These are phyloP conservation scores for Morbakka virulenta DNA, from an alignment of 30 jellyfish, hydroid and myxozoan species.

Conservation along the genomic window DNA sequence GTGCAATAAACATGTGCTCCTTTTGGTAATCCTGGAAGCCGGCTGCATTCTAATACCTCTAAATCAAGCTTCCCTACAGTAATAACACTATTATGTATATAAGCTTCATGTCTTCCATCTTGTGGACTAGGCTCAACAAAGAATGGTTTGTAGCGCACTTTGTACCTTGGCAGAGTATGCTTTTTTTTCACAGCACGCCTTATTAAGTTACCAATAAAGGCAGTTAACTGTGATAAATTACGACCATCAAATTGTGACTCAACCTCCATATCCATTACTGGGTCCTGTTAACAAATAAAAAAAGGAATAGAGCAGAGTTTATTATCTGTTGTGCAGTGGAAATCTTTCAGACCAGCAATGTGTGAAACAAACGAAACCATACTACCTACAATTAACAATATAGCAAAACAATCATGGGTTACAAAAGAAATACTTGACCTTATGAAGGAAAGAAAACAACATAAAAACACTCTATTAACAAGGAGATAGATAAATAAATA, in stretches of 20 bases:
- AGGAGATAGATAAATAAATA: too few relatives aligned
- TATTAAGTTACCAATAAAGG: conserved; percentile 77
- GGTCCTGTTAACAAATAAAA: too few relatives aligned
- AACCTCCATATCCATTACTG: conserved; percentile 88
- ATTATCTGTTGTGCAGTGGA: too few relatives aligned
- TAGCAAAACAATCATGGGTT: too few relatives aligned
- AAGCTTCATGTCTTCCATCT: conserved; percentile 90
- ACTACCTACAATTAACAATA: too few relatives aligned
- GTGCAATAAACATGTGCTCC: conserved; percentile 84
- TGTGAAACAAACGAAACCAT: too few relatives aligned
- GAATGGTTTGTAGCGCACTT: conserved; percentile 97
- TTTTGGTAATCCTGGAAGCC: conserved; percentile 69
- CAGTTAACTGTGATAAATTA: conserved; percentile 73
- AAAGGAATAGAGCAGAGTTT: too few relatives aligned
- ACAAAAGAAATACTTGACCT: too few relatives aligned
- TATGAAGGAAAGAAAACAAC: too few relatives aligned
- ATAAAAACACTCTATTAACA: too few relatives aligned
- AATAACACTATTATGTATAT: conserved; percentile 68
- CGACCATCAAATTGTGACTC: conserved; percentile 94
- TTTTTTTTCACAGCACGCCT: conserved; percentile 68
- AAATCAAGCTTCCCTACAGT: conserved; percentile 89
- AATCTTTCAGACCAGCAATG: too few relatives aligned
- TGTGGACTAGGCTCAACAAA: conserved; percentile 70
- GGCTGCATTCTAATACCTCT: conserved; percentile 81
- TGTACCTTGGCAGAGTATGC: conserved; percentile 94